phyloP scores from a whole-genome alignment of 2,797 vertebrate species.

The Notoglanidium macrostoma region DNA sequence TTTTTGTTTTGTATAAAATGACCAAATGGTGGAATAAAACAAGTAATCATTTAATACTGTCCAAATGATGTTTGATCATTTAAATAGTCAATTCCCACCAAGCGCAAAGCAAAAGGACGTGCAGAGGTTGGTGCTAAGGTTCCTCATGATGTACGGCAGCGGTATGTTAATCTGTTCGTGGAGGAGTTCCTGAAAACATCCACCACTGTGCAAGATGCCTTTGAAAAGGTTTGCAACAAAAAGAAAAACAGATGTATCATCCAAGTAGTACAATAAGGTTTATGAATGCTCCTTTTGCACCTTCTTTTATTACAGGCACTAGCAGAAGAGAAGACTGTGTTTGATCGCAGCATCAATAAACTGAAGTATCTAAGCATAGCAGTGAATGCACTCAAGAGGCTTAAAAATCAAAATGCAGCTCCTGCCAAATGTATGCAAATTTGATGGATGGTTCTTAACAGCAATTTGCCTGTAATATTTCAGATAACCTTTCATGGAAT shows the following conservation, averaged over 20 bases:
- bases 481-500: conserved; percentile 12
- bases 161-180: conserved; percentile 77
- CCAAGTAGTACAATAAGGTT: background rate
- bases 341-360: conserved; percentile 79
- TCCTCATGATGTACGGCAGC: conserved; percentile 77
- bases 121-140: conserved; percentile 73
- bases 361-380: conserved; percentile 83
- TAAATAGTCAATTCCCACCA: conserved; percentile 61
- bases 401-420: conserved; percentile 73
- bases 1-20: background rate
- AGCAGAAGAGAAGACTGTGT: conserved; percentile 78
- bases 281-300: background rate
- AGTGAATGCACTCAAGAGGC: conserved; percentile 80
- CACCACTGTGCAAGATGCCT: conserved; percentile 76
- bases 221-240: conserved; percentile 77
- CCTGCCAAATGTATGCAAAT: conserved; percentile 67
- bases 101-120: conserved; percentile 66
- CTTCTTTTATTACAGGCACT: conserved; percentile 70
- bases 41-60: background rate
- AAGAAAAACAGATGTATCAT: background rate
- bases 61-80: background rate
- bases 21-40: background rate
- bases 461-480: conserved; percentile 35
- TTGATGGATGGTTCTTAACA: conserved; percentile 38
- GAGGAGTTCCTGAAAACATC: conserved; percentile 79